Evolutionary conservation across 2,113 vertebrate genomes (phyloP), one percentile per base, ranked within the genome.

Genomic region (Sardina pilchardus): DNA sequence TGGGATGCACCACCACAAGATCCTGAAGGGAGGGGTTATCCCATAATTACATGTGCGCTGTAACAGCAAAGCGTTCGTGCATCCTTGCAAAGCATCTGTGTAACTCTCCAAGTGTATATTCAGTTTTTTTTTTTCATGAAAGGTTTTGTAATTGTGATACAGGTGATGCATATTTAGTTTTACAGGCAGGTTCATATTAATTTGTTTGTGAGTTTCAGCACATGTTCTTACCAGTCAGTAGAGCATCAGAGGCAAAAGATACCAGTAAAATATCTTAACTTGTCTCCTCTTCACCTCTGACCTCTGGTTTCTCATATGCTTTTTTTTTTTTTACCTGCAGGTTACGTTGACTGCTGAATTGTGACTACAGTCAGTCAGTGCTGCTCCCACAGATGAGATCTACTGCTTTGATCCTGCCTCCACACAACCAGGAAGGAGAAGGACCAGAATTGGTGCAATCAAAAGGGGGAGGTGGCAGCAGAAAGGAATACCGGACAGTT

Each of bases 331-430:
- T 86, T 2, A 78, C 71, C 24, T 88, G 53, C 91, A 96, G 95
- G 93, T 85, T 93, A 88, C 85, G 43, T 90, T 90, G 83, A 86
- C 89, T 88, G 88, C 88, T 81, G 19, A 92, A 87, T 89, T 82
- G 71, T 80, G 89, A 81, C 90, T 91, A 90, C 90, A 90, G 89
- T 92, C 90, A 82, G 83, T 83, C 84, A 63, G 39, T 83, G 39
- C 88, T 89, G 88, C 87, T 94, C 88, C 88, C 91, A 90, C 90
- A 90, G 88, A 89, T 92, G 90, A 93, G 87, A 91, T 87, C 89
- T 90, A 34, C 89, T 85, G 86, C 90, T 92, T 87, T 88, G 83
- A 91, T 90, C 90, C 83, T 67, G 85, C 89, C 89, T 84, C 90
- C 85, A 91, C 16, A 88, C 89, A 87, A 16, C 30, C 59, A 12